phyloP scores from a whole-genome alignment of 2,113 vertebrate species.

The Furnarius figulus region DNA sequence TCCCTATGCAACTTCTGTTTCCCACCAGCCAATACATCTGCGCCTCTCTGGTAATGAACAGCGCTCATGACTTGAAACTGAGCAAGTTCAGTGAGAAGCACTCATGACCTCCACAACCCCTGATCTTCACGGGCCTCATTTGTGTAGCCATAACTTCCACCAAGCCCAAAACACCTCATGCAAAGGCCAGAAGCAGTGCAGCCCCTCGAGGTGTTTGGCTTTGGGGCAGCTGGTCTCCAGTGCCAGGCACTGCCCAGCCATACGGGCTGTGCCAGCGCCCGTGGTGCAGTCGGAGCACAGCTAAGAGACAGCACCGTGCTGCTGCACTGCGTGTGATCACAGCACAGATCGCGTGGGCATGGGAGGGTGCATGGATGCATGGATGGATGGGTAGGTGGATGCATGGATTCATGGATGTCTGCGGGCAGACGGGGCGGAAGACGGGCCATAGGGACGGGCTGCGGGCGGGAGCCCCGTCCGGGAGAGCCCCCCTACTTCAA shows the following conservation, averaged over 20 bases:
- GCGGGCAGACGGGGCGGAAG: fast-evolving
- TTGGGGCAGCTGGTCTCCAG: fast-evolving
- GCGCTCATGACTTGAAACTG: fast-evolving
- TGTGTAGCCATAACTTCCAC: fast-evolving
- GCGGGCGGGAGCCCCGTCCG: neutral
- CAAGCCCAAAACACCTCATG: fast-evolving
- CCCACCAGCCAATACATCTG: neutral
- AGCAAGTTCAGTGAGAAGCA: neutral
- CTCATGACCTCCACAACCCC: too few relatives aligned
- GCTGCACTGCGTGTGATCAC: neutral
- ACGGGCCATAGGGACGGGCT: fast-evolving
- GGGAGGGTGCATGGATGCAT: neutral
- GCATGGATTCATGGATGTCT: too few relatives aligned
- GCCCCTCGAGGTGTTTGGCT: neutral
- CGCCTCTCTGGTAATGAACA: neutral
- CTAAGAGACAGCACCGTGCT: fast-evolving
- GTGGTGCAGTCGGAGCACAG: fast-evolving
- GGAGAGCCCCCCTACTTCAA: neutral
- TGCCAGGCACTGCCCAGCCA: neutral
- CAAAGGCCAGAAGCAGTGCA: fast-evolving
- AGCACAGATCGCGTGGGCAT: neutral
- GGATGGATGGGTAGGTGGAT: neutral
- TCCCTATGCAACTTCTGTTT: neutral
- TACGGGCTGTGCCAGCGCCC: fast-evolving
- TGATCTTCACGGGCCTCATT: fast-evolving